Evolutionary conservation across 2,888 invertebrate genomes (phyloP), one percentile per base, ranked within the genome.

Genomic region (Lasioglossum malachurum): DNA sequence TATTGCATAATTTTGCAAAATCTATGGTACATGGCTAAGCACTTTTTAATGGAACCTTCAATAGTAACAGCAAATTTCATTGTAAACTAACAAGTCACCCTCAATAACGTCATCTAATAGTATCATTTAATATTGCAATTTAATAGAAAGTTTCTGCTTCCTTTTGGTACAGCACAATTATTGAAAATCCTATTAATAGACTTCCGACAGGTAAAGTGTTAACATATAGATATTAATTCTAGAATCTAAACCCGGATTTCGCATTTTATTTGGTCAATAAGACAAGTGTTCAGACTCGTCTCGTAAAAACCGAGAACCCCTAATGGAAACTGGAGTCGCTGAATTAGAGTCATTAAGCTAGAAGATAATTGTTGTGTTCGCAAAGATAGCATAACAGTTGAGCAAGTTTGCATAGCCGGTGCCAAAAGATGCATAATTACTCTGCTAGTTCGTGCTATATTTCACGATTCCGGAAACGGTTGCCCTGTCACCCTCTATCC

Each of bases 401-500:
- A 73, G 46, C 44, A 73, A 73, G 27, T 44, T 73, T 46, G 41
- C 46, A 73, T 41, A n/a, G 23, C 41, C 41, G 41, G 38, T 71
- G 38, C 71, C 38, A 71, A 71, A 69, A 38, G 41, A 71, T 69
- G 69, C 7, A 71, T 75, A 57, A 38, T 64, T 64, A 64, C 14
- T 35, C 76, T 2, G 19, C 41, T 19, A 4, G 46, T 38, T 19
- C 8, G 2, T 12, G 23, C 31, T 44, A 53, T 8, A n/a, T 7
- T 60, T 57, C 35, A 31, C 12, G 16, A 35, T 23, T 31, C 79
- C 79, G 83, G 78, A 83, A 84, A 78, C 69, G 23, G 71, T 71
- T 64, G 71, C 49, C 12, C 80, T 80, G 57, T 72, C 46, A 73
- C 85, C 85, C 79, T 84, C 84, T 64, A 74, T 73, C 75, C 72